phyloP scores from a whole-genome alignment of 2,797 vertebrate genomes.

The Macropodus opercularis region DNA sequence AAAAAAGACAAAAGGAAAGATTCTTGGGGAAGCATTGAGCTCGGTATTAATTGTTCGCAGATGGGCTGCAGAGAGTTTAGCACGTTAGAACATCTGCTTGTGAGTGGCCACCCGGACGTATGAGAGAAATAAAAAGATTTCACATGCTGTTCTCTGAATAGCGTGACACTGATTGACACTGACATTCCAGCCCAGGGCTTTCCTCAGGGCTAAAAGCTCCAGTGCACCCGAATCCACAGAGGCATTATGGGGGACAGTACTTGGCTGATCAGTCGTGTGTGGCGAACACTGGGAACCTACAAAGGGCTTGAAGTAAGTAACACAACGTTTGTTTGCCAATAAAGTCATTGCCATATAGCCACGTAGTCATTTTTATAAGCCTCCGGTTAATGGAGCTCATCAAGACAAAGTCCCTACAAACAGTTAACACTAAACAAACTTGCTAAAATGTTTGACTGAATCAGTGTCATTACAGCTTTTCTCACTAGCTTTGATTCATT shows the following conservation, averaged over 20 bases:
- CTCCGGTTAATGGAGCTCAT: no score
- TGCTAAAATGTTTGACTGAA: no score
- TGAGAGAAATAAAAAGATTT: slow-evolving; percentile 25
- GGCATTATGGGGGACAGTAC: slow-evolving; percentile 21
- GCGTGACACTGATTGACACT: slow-evolving; percentile 56
- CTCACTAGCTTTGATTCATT: no score
- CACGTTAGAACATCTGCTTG: slow-evolving; percentile 31
- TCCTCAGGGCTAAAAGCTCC: slow-evolving; percentile 53
- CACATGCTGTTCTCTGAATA: slow-evolving; percentile 45
- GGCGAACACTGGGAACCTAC: slow-evolving; percentile 1
- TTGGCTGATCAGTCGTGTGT: slow-evolving; percentile 17
- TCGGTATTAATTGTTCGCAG: slow-evolving; percentile 33
- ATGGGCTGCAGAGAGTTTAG: slow-evolving; percentile 27
- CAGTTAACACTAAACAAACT: no score
- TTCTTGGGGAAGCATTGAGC: slow-evolving; percentile 19
- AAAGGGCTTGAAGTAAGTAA: background rate
- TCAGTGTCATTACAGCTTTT: no score
- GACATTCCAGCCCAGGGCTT: slow-evolving; percentile 55
- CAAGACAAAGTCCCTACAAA: no score
- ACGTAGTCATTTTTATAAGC: no score
- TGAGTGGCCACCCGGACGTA: slow-evolving; percentile 16
- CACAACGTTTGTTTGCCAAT: background rate
- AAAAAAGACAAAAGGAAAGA: slow-evolving; percentile 5
- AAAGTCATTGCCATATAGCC: no score
- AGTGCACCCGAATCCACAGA: slow-evolving; percentile 39